Percentiles rank a stretch among this genome's conserved stretches.
Conservation (phyloP, 1,140 invertebrate genomes). For the Drosophila lini region DNA sequence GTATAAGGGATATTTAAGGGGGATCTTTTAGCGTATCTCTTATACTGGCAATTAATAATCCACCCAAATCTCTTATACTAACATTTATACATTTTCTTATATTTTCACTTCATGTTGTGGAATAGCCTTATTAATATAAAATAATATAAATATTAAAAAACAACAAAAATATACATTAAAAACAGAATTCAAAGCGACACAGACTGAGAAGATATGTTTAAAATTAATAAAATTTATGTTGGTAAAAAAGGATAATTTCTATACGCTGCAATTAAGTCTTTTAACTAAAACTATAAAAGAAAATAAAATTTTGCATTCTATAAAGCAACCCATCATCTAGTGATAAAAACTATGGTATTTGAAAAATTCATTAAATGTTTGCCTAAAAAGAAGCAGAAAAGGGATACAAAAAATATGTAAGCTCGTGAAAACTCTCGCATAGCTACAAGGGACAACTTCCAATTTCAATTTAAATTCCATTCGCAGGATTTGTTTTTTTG, state of each 20-base stretch:
- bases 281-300: not conserved
- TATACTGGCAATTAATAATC: not conserved
- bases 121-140: too few relatives aligned
- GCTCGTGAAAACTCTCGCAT: not conserved
- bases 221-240: not conserved
- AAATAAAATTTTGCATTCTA: not conserved
- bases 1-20: not conserved
- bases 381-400: not conserved
- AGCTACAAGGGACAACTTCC: conserved; percentile 10
- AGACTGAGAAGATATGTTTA: not conserved
- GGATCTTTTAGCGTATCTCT: not conserved
- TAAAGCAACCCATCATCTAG: not conserved
- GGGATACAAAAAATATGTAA: conserved; percentile 1
- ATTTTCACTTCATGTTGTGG: too few relatives aligned
- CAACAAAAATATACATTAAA: not conserved
- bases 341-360: not conserved
- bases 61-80: not conserved
- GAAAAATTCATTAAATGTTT: not conserved
- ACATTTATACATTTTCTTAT: not conserved
- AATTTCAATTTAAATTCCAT: conserved; percentile 40
- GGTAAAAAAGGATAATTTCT: not conserved
- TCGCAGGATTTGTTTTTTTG: conserved; percentile 2
- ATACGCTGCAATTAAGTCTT: too few relatives aligned
- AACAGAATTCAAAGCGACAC: not conserved
- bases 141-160: too few relatives aligned